Evolutionary conservation across 37 sponge, comb jelly and placozoan species (phyloP), one percentile per base, ranked within the genome.

Genomic region (Axinella damicornis): DNA sequence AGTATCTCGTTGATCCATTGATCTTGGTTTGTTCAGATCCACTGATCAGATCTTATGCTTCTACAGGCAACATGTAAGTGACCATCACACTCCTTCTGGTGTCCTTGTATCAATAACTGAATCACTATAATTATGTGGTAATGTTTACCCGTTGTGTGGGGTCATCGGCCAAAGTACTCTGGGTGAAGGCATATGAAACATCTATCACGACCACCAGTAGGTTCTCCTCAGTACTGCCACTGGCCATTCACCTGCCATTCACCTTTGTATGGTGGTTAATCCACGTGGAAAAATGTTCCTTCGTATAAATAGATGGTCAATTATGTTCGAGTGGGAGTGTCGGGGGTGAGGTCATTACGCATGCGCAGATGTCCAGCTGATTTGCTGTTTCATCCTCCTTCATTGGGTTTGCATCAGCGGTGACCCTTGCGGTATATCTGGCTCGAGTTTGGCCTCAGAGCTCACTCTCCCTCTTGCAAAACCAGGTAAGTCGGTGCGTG

Each of bases 191-290:
- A 16, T 81, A 76, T 36, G 67, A 76, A 18, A 60, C 61, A 65
- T 88, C 88, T 30, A 88, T 19, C 20, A 88, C 77, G 14, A 63
- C 68, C 1, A 81, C 69, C 41, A 88, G 62, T 14, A 88, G 60
- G 57, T 81, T 65, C 31, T 65, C 69, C 78, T 65, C 67, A 1
- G 70, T 24, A 24, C 58, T 75, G 21, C 30, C 56, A n/a, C 25
- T 46, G 46, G 46, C 46, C 46, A 46, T 46, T 12, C 9, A 46
- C n/a, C n/a, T n/a, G 46, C 46, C 46, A 46, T 46, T 46, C 46
- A 46, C 46, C 9, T 46, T 9, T 46, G 4, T 46, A 46, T 9
- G 9, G 46, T 9, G 9, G 46, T 9, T 46, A 12, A 12, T 46
- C 46, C 46, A 46, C 46, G 46, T 46, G 46, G 46, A 46, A 46